These are phyloP conservation scores for Ardeotis arabs DNA, from an alignment of 2,113 vertebrate genomes.

Conservation along the genomic window DNA sequence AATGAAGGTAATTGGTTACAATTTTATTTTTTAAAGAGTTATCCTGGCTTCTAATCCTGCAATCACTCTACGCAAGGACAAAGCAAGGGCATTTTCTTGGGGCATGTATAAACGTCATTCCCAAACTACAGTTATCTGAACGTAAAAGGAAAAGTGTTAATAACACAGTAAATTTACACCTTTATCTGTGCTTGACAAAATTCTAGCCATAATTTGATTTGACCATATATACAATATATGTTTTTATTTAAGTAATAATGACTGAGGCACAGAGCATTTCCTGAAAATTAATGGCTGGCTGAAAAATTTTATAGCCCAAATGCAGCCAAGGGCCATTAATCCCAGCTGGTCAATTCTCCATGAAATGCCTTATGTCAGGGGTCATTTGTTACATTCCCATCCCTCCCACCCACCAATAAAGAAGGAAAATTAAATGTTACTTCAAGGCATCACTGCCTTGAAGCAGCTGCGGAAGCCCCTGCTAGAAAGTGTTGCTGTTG, in stretches of 20 bases:
- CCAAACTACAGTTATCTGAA: neutral
- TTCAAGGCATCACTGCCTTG: neutral
- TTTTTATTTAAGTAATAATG: conserved; percentile 68
- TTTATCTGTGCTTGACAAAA: conserved; percentile 47
- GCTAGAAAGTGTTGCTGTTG: neutral
- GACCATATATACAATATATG: conserved; percentile 54
- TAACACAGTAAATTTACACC: conserved; percentile 20
- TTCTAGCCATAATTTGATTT: conserved; percentile 31
- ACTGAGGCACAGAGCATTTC: conserved; percentile 40
- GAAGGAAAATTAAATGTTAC: conserved; percentile 35
- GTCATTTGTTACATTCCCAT: conserved; percentile 44
- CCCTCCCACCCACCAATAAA: conserved; percentile 30
- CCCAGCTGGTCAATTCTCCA: conserved; percentile 62
- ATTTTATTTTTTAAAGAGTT: neutral
- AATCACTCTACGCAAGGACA: neutral
- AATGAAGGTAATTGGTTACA: neutral
- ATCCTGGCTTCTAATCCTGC: neutral
- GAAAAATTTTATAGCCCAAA: conserved; percentile 50
- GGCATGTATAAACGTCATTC: neutral
- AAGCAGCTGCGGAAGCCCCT: neutral
- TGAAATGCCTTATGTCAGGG: conserved; percentile 58
- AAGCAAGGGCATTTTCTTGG: neutral
- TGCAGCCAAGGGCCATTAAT: conserved; percentile 61
- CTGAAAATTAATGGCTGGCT: conserved; percentile 55
- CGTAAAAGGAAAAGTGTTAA: neutral